A percentile compares a stretch with the other conserved stretches of the same genome.
Conservation (phyloP, 2,888 invertebrate species). For the Lysandra coridon region DNA sequence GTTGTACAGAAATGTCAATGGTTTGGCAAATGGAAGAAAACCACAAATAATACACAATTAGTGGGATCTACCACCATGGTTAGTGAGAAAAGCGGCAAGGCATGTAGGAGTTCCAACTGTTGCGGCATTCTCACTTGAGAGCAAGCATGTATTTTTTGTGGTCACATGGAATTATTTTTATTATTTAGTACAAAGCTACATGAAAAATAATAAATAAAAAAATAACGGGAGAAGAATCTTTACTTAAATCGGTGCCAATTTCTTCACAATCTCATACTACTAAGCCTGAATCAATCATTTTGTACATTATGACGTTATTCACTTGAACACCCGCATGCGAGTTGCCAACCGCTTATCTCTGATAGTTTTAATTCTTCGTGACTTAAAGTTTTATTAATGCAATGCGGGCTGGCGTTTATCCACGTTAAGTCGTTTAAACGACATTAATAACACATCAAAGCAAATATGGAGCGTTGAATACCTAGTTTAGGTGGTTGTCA, state of each 20-base stretch:
- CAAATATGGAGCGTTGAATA: background rate
- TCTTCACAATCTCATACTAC: background rate
- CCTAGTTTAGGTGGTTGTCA: background rate
- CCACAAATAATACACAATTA: no score
- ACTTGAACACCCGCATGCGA: conserved; percentile 47
- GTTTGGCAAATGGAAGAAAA: no score
- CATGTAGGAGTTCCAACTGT: no score
- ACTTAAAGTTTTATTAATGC: conserved; percentile 52
- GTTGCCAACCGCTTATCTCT: conserved; percentile 47
- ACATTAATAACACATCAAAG: conserved; percentile 20
- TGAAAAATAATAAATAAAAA: no score
- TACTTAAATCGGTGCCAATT: background rate
- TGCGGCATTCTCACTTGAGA: no score
- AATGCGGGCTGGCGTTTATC: conserved; percentile 49
- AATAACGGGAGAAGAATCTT: background rate
- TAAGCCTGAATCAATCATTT: conserved; percentile 33
- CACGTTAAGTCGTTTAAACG: conserved; percentile 20
- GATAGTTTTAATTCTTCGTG: conserved; percentile 51
- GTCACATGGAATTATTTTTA: no score
- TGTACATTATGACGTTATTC: conserved; percentile 34
- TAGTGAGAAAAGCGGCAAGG: no score
- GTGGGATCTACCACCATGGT: no score
- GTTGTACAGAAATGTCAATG: no score
- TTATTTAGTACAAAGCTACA: no score
- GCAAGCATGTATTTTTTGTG: no score